Evolutionary conservation across 2,888 invertebrate genomes (phyloP).

Genomic region (Chymomyza fuscimana): DNA sequence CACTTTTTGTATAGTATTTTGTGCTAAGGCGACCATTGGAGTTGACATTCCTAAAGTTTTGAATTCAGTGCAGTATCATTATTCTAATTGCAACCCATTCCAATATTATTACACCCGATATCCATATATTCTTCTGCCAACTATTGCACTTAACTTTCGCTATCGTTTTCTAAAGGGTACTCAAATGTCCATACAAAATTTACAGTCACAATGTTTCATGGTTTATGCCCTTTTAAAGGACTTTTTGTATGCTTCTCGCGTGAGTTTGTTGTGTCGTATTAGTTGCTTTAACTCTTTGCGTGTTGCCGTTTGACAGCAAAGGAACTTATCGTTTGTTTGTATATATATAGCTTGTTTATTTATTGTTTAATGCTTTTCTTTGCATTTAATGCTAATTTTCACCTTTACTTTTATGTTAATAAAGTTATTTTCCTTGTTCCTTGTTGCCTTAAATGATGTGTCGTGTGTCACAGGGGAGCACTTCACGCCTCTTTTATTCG

Average conservation of each 20-base stretch:
- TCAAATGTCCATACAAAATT: constrained; percentile 34
- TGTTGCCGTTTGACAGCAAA: constrained; percentile 6
- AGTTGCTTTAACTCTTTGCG: not conserved
- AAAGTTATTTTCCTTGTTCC: constrained; percentile 2
- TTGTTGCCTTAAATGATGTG: constrained; percentile 13
- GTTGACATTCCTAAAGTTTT: no score
- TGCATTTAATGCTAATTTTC: constrained; percentile 39
- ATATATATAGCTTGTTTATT: constrained; percentile 56
- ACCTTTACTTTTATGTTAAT: not conserved
- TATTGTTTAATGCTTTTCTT: constrained; percentile 26
- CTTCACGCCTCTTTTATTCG: constrained; percentile 54
- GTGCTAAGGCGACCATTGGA: no score
- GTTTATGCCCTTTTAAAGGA: not conserved
- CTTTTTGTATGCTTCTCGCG: not conserved
- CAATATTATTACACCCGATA: no score
- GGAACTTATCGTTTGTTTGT: constrained; percentile 42
- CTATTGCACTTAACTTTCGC: no score
- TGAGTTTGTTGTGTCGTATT: not conserved
- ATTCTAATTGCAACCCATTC: no score
- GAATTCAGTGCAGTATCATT: no score
- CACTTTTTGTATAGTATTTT: no score
- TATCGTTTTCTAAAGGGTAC: constrained; percentile 32
- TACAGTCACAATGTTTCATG: constrained; percentile 27
- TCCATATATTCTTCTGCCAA: no score
- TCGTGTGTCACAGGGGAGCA: constrained; percentile 36